phyloP scores from a whole-genome alignment of 2,113 vertebrate genomes.

The Hucho hucho region DNA sequence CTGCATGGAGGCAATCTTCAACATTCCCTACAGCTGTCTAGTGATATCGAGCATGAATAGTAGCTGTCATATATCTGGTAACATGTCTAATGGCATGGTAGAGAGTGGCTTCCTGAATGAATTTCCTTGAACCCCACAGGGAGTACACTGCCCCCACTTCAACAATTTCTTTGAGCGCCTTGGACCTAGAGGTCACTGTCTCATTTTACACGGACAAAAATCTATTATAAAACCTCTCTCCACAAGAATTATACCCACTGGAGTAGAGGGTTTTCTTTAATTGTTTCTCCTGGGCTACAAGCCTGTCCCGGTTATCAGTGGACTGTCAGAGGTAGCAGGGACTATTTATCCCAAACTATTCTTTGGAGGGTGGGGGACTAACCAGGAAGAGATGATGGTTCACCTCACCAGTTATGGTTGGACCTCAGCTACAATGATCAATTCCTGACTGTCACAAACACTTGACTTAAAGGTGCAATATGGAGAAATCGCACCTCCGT shows the following conservation, averaged over 20 bases:
- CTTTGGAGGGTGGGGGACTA: neutral
- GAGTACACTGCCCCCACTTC: conserved; percentile 47
- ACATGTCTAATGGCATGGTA: conserved; percentile 50
- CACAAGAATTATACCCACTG: conserved; percentile 62
- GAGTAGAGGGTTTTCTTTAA: conserved; percentile 64
- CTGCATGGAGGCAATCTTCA: conserved; percentile 54
- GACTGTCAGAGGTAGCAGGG: conserved; percentile 32
- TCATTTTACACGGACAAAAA: conserved; percentile 77
- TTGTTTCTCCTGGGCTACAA: conserved; percentile 72
- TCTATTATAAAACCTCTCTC: conserved; percentile 77
- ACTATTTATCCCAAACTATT: neutral
- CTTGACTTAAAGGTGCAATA: neutral
- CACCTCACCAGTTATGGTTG: neutral
- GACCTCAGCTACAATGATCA: neutral
- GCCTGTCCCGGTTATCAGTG: conserved; percentile 54
- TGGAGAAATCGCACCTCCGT: too few relatives aligned
- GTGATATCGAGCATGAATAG: conserved; percentile 45
- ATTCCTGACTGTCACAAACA: neutral
- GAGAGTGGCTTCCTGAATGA: conserved; percentile 67
- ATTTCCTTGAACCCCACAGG: conserved; percentile 67
- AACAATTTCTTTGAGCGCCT: conserved; percentile 62
- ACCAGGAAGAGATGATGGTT: neutral
- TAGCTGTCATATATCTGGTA: conserved; percentile 46
- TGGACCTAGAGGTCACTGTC: conserved; percentile 72
- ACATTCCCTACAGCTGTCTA: conserved; percentile 47